A percentile compares a stretch with the other conserved stretches of the same genome.
phyloP scores from a whole-genome alignment of 2,888 invertebrate species.

The Chymomyza caudatula region DNA sequence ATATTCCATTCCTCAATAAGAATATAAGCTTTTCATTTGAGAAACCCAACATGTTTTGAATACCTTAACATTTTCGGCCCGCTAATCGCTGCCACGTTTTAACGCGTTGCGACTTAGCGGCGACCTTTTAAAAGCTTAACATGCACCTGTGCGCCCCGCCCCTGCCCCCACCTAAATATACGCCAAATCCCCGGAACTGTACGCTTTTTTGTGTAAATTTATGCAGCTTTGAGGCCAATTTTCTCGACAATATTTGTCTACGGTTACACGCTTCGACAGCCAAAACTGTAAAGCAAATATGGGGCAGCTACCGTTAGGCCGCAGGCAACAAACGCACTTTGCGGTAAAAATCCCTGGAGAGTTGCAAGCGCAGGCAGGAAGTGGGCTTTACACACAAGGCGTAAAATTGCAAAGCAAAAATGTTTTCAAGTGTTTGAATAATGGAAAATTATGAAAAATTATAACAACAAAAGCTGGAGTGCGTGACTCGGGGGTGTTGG shows the following conservation, averaged over 20 bases:
- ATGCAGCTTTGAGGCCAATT: slow-evolving; percentile 67
- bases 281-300: slow-evolving; percentile 71
- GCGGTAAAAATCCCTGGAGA: slow-evolving; percentile 14
- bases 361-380: slow-evolving; percentile 32
- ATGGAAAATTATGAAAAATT: slow-evolving; percentile 72
- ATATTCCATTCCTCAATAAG: not conserved
- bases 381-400: slow-evolving; percentile 15
- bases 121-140: slow-evolving; percentile 63
- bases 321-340: slow-evolving; percentile 60
- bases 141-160: slow-evolving; percentile 45
- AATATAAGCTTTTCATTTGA: not conserved
- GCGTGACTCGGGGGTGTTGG: not conserved
- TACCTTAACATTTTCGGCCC: not conserved
- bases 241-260: slow-evolving; percentile 66
- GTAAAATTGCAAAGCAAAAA: slow-evolving; percentile 45
- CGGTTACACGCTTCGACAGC: slow-evolving; percentile 68
- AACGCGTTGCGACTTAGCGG: slow-evolving; percentile 3
- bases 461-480: slow-evolving; percentile 46
- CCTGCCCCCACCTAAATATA: not conserved
- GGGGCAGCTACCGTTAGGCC: slow-evolving; percentile 32
- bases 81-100: slow-evolving; percentile 48
- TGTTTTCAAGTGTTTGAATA: slow-evolving; percentile 67
- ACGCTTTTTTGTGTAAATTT: slow-evolving; percentile 67
- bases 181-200: not conserved
- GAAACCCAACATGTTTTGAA: not conserved